These are phyloP conservation scores for Torymus auratus DNA, from an alignment of 2,888 invertebrate species.

Conservation along the genomic window DNA sequence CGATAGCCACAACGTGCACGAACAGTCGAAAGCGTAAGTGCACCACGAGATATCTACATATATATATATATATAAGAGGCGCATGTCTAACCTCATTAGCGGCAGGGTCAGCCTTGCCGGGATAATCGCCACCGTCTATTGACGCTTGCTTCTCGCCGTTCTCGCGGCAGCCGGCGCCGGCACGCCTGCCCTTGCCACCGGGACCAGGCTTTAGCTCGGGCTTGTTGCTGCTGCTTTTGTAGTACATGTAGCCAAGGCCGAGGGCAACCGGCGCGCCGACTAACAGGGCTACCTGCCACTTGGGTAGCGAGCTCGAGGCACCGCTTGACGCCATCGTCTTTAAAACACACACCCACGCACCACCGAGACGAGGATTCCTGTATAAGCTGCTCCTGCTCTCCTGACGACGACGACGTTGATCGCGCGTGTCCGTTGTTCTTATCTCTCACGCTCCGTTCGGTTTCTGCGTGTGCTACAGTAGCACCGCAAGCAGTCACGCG, in stretches of 20 bases:
- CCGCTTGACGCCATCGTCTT: constrained; percentile 59
- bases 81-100: constrained; percentile 67
- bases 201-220: constrained; percentile 63
- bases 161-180: constrained; percentile 72
- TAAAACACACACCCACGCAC: not conserved
- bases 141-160: constrained; percentile 80
- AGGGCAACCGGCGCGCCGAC: constrained; percentile 88
- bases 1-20: too few species aligned
- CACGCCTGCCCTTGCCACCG: constrained; percentile 63
- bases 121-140: constrained; percentile 78
- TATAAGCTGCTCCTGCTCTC: too few species aligned
- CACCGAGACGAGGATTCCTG: not conserved
- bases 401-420: not conserved
- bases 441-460: too few species aligned
- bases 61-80: too few species aligned
- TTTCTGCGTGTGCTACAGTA: too few species aligned
- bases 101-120: constrained; percentile 67
- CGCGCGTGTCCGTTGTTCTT: not conserved
- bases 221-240: constrained; percentile 79
- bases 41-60: too few species aligned
- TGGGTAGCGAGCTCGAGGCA: constrained; percentile 81
- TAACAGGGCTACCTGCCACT: constrained; percentile 92
- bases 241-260: constrained; percentile 89
- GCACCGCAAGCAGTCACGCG: constrained; percentile 1
- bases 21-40: too few species aligned